These are phyloP conservation scores for Mantis religiosa DNA, from an alignment of 2,888 invertebrate species.

Conservation along the genomic window DNA sequence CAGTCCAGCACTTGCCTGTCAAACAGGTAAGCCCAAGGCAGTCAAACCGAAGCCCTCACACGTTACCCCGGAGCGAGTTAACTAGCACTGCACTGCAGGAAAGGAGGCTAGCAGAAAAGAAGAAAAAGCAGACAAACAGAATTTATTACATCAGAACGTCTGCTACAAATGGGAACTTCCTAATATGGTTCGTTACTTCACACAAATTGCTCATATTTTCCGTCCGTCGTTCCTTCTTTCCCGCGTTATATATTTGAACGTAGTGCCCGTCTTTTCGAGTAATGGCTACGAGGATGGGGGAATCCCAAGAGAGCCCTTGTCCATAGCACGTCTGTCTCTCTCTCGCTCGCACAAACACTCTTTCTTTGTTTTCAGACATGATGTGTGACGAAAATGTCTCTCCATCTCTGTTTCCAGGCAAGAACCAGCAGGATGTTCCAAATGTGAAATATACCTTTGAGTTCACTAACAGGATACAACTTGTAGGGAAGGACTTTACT, in stretches of 20 bases:
- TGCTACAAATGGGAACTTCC: conserved; percentile 20
- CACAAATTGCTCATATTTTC: conserved; percentile 32
- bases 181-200: conserved; percentile 28
- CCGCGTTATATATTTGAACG: not conserved
- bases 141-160: conserved; percentile 18
- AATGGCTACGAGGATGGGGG: not conserved
- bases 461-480: too few species aligned
- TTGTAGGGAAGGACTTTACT: too few species aligned
- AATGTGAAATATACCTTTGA: not conserved
- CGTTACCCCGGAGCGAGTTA: too few species aligned
- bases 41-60: too few species aligned
- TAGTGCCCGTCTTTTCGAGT: not conserved
- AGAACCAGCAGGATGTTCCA: not conserved
- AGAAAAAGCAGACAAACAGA: conserved; percentile 17
- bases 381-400: not conserved
- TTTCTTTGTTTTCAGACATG: not conserved
- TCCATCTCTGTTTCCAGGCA: not conserved
- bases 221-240: conserved; percentile 4
- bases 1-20: too few species aligned
- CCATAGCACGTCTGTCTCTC: not conserved
- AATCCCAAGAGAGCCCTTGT: not conserved
- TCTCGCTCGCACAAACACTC: not conserved
- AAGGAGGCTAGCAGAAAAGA: not conserved
- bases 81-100: not conserved
- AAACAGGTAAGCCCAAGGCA: too few species aligned